Evolutionary conservation across 2,113 vertebrate species (phyloP).

Genomic region (Collichthys lucidus): DNA sequence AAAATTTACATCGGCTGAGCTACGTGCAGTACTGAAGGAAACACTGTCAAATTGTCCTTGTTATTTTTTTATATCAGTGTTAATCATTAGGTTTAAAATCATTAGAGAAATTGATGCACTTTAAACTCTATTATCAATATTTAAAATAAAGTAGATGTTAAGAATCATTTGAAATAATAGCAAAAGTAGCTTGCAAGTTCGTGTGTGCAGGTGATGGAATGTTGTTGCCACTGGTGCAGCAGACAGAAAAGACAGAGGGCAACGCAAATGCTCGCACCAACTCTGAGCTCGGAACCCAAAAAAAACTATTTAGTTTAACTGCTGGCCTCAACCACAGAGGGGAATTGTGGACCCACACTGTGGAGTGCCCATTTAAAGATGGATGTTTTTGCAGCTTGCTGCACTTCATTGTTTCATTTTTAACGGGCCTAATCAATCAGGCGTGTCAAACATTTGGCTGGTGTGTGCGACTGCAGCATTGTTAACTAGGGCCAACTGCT

Average conservation of each 20-base stretch:
- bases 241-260: background rate
- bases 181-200: background rate
- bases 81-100: background rate
- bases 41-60: background rate
- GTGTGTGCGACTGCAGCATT: background rate
- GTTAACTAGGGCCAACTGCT: background rate
- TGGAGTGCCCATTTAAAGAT: constrained; percentile 23
- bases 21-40: background rate
- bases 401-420: constrained; percentile 32
- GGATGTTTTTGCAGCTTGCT: constrained; percentile 43
- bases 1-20: background rate
- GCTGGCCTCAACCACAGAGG: constrained; percentile 26
- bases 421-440: constrained; percentile 50
- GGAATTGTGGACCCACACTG: constrained; percentile 34
- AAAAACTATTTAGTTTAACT: background rate
- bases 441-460: constrained; percentile 26
- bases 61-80: background rate
- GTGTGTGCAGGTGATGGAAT: background rate
- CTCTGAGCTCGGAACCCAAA: background rate
- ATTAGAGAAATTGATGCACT: background rate
- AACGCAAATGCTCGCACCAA: background rate
- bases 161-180: too few relatives aligned
- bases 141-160: too few relatives aligned
- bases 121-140: background rate
- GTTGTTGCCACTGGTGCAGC: background rate